Percentiles rank a stretch among this genome's conserved stretches.
Evolutionary conservation across 2,113 vertebrate species (phyloP).

Genomic region (Oreochromis niloticus): DNA sequence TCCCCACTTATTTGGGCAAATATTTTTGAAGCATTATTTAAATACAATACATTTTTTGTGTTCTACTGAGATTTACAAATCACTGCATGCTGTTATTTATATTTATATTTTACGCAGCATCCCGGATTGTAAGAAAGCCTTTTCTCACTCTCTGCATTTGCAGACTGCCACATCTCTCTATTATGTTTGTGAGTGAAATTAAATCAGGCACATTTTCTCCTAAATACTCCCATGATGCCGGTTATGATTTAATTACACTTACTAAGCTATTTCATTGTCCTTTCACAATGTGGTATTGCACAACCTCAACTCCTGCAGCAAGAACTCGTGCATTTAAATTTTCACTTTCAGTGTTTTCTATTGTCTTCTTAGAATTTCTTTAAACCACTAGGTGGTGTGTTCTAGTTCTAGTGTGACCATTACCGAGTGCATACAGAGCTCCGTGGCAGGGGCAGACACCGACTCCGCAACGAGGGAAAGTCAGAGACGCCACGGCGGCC

Average conservation of each 20-base stretch:
- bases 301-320: not conserved
- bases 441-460: constrained; percentile 91
- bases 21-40: not conserved
- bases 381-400: not conserved
- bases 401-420: not conserved
- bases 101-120: not conserved
- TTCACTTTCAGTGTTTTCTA: not conserved
- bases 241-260: not conserved
- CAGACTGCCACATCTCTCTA: not conserved
- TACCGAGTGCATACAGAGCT: constrained; percentile 93
- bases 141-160: not conserved
- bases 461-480: constrained; percentile 89
- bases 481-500: constrained; percentile 91
- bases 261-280: not conserved
- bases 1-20: not conserved
- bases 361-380: not conserved
- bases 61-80: not conserved
- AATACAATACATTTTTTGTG: not conserved
- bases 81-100: not conserved
- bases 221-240: not conserved
- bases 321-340: not conserved
- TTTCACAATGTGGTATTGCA: not conserved
- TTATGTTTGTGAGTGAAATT: not conserved
- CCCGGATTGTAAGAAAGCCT: not conserved
- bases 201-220: not conserved